A percentile compares a stretch with the other conserved stretches of the same genome.
phyloP scores from a whole-genome alignment of 2,888 invertebrate genomes.

The Limnephilus auricula region DNA sequence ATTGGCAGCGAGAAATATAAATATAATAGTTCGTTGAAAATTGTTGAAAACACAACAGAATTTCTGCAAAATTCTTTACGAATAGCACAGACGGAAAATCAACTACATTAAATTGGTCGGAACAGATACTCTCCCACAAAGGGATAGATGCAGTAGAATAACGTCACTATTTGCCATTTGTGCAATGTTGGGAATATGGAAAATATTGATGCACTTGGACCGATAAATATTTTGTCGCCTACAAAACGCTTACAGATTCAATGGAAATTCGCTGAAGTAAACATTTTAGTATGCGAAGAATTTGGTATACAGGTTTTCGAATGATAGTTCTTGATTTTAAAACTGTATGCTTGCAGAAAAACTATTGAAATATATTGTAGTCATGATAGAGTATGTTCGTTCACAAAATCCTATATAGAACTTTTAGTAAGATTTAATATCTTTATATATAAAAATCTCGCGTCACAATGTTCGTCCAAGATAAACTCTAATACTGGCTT shows the following conservation, averaged over 20 bases:
- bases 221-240: background rate
- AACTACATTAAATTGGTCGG: background rate
- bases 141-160: background rate
- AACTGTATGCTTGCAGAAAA: background rate
- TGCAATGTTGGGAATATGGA: background rate
- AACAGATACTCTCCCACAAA: background rate
- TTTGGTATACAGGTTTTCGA: conserved; percentile 3
- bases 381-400: background rate
- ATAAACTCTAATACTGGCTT: no score
- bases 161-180: background rate
- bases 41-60: background rate
- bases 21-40: background rate
- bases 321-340: background rate
- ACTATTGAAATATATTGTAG: background rate
- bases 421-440: no score
- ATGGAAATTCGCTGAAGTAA: background rate
- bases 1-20: background rate
- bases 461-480: no score
- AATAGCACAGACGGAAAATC: background rate
- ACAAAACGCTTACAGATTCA: background rate
- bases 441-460: no score
- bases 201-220: background rate
- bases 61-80: background rate
- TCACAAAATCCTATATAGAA: background rate
- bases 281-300: conserved; percentile 12